phyloP scores from a whole-genome alignment of 2,797 vertebrate species.

The Odontamblyopus rebecca region DNA sequence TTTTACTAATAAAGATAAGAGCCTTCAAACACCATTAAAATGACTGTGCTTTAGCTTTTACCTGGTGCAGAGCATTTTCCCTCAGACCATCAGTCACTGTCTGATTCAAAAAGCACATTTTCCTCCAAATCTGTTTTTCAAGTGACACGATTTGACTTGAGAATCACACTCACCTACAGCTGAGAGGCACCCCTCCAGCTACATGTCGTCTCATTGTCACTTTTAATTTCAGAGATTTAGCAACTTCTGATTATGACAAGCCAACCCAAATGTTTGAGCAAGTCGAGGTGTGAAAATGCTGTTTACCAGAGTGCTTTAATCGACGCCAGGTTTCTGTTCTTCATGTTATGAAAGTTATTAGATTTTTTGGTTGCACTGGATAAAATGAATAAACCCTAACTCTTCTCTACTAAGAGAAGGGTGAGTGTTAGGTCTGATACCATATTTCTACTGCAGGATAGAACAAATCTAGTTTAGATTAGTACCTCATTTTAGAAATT shows the following conservation, averaged over 20 bases:
- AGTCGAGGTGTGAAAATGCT: conserved; percentile 7
- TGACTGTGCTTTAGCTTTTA: conserved; percentile 12
- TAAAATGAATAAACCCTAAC: no score
- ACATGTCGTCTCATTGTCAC: conserved; percentile 13
- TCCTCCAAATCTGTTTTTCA: conserved; percentile 11
- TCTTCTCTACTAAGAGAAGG: background rate
- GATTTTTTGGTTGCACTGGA: background rate
- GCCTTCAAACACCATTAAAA: background rate
- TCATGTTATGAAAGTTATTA: background rate
- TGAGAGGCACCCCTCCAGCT: conserved; percentile 27
- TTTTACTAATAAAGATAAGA: background rate
- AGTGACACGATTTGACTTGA: conserved; percentile 3
- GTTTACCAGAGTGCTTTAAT: background rate
- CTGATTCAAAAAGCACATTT: conserved; percentile 16
- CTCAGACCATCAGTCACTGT: conserved; percentile 26
- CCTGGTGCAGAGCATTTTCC: background rate
- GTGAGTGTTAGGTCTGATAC: background rate
- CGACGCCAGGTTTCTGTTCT: conserved; percentile 17
- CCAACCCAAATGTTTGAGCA: conserved; percentile 14
- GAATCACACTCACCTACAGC: conserved; percentile 9
- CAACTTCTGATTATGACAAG: conserved; percentile 26
- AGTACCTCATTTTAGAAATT: no score
- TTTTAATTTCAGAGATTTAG: conserved; percentile 34
- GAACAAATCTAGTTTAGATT: no score
- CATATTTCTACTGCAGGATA: no score